Evolutionary conservation across 2,888 invertebrate species (phyloP).

Genomic region (Apoda limacodes): DNA sequence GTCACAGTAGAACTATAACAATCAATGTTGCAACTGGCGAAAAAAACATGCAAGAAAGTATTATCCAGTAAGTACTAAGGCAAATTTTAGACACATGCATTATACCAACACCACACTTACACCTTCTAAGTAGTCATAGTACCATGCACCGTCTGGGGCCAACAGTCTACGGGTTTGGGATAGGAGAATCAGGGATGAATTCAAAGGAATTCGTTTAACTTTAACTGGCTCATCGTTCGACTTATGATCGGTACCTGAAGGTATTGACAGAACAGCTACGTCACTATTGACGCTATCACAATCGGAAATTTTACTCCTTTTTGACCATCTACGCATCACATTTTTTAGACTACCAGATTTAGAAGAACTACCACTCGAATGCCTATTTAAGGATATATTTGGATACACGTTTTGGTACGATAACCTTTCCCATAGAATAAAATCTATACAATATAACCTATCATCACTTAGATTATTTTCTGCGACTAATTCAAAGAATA

Average conservation of each 20-base stretch:
- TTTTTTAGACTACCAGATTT: slow-evolving; percentile 39
- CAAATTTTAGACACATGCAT: too few relatives aligned
- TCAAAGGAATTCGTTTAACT: slow-evolving; percentile 43
- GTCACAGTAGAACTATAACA: too few relatives aligned
- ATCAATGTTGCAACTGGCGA: too few relatives aligned
- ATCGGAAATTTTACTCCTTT: slow-evolving; percentile 30
- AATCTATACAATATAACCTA: slow-evolving; percentile 43
- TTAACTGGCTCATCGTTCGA: slow-evolving; percentile 37
- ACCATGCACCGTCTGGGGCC: slow-evolving; percentile 56
- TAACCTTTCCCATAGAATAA: slow-evolving; percentile 56
- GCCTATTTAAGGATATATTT: slow-evolving; percentile 40
- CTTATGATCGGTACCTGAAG: slow-evolving; percentile 43
- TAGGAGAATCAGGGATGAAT: slow-evolving; percentile 45
- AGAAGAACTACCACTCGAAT: slow-evolving; percentile 31
- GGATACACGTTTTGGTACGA: slow-evolving; percentile 42
- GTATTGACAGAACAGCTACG: slow-evolving; percentile 46
- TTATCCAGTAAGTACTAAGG: too few relatives aligned
- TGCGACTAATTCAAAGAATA: slow-evolving; percentile 51
- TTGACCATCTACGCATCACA: slow-evolving; percentile 35
- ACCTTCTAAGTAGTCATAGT: slow-evolving; percentile 59
- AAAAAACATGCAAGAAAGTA: too few relatives aligned
- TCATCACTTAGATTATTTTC: slow-evolving; percentile 31
- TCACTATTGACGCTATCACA: slow-evolving; percentile 33
- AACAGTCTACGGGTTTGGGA: slow-evolving; percentile 49
- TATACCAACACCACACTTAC: slow-evolving; percentile 52